phyloP scores from a whole-genome alignment of 2,888 invertebrate species.

The Lasioglossum zephyrum region DNA sequence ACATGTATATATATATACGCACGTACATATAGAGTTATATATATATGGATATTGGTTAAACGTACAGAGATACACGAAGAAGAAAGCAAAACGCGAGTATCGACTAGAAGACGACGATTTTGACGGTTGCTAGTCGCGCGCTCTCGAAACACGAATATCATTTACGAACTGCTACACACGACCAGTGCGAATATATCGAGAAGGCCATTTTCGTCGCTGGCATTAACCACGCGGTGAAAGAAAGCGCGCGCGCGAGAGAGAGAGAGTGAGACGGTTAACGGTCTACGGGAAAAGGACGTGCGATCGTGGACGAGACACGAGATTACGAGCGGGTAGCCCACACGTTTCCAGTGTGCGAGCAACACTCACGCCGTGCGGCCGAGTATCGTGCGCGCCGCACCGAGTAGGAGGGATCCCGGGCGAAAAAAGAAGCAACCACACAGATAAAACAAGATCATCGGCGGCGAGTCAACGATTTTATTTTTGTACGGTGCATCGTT shows the following conservation, averaged over 20 bases:
- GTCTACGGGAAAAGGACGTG: constrained; percentile 40
- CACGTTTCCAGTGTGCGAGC: constrained; percentile 56
- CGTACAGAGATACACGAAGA: constrained; percentile 10
- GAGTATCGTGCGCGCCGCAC: constrained; percentile 25
- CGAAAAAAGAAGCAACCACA: constrained; percentile 34
- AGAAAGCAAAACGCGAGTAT: constrained; percentile 34
- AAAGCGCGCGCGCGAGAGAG: constrained; percentile 44
- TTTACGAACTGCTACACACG: constrained; percentile 32
- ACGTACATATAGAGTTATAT: neutral
- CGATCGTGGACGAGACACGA: constrained; percentile 54
- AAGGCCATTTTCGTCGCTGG: constrained; percentile 61
- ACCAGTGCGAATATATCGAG: constrained; percentile 61
- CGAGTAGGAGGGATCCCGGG: constrained; percentile 11
- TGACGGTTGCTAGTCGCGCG: constrained; percentile 51
- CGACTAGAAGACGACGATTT: constrained; percentile 32
- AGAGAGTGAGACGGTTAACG: constrained; percentile 41
- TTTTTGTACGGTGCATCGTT: constrained; percentile 68
- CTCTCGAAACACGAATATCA: constrained; percentile 44
- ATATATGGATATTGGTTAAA: constrained; percentile 20
- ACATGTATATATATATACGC: neutral
- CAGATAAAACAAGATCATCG: constrained; percentile 46
- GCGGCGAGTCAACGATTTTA: constrained; percentile 56
- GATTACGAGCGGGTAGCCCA: constrained; percentile 49
- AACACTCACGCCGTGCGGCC: constrained; percentile 47
- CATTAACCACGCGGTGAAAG: constrained; percentile 50